A percentile compares a stretch with the other conserved stretches of the same genome.
These are phyloP conservation scores for Caenorhabditis sp. DNA, from an alignment of 2,888 invertebrate genomes.

Conservation along the genomic window DNA sequence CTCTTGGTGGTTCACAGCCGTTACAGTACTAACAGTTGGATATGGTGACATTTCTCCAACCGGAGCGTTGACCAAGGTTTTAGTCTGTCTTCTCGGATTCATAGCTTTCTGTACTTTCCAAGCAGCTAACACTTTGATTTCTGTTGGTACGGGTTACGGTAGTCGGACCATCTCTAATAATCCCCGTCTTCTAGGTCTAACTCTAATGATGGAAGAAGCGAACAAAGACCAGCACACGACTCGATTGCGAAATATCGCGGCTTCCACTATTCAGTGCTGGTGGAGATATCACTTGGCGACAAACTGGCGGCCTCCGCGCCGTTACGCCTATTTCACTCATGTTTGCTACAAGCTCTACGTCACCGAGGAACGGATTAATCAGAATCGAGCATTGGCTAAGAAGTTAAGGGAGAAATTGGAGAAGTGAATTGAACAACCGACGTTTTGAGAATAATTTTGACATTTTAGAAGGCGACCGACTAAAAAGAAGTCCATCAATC, in stretches of 20 bases:
- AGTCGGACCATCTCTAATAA: background rate
- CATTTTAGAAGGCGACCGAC: constrained; percentile 27
- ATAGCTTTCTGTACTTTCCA: constrained; percentile 70
- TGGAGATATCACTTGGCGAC: constrained; percentile 61
- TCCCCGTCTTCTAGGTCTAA: constrained; percentile 53
- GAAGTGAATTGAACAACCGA: constrained; percentile 26
- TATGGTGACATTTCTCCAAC: constrained; percentile 74
- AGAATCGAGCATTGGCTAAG: constrained; percentile 60
- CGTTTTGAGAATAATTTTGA: no score
- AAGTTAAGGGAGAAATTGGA: constrained; percentile 61
- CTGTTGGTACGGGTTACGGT: no score
- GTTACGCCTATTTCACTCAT: constrained; percentile 58
- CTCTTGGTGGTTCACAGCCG: constrained; percentile 74
- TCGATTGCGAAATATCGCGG: constrained; percentile 68
- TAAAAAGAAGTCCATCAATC: constrained; percentile 53
- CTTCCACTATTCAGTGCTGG: constrained; percentile 73
- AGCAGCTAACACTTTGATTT: constrained; percentile 71
- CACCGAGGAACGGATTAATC: constrained; percentile 68
- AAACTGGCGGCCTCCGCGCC: constrained; percentile 53
- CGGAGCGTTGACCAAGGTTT: constrained; percentile 68
- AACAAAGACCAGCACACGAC: constrained; percentile 66
- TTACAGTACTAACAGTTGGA: constrained; percentile 71
- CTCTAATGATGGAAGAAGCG: constrained; percentile 74
- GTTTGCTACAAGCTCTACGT: constrained; percentile 69
- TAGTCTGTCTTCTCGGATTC: constrained; percentile 71